A percentile compares a stretch with the other conserved stretches of the same genome.
Conservation (phyloP, 2,797 vertebrate genomes). For the Sylvia borin region DNA sequence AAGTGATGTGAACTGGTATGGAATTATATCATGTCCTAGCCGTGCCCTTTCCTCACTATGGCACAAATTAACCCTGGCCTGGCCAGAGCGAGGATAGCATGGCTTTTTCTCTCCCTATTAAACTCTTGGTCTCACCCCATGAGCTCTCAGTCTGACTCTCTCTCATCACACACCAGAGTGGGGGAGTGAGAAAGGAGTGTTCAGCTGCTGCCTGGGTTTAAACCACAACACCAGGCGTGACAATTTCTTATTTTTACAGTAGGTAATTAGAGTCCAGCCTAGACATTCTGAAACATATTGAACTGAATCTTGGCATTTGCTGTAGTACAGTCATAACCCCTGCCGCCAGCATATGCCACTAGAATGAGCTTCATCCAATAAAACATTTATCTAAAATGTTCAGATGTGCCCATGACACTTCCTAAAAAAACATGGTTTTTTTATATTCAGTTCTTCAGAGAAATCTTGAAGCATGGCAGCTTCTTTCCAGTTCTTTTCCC, state of each 20-base stretch:
- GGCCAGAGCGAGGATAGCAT: not conserved
- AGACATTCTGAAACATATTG: not conserved
- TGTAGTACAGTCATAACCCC: not conserved
- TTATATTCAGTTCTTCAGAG: not conserved
- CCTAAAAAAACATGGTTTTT: not conserved
- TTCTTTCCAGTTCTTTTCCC: not conserved
- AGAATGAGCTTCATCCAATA: slow-evolving; percentile 18
- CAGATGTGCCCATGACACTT: not conserved
- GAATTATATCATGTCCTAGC: not conserved
- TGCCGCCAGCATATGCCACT: not conserved
- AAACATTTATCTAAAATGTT: slow-evolving; percentile 7
- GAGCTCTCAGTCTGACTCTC: not conserved
- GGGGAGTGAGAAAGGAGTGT: fast-evolving
- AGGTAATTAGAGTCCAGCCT: slow-evolving; percentile 5
- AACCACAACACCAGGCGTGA: not conserved
- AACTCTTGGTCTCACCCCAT: fast-evolving
- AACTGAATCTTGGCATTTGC: slow-evolving; percentile 13
- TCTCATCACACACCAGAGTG: not conserved
- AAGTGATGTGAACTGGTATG: not conserved
- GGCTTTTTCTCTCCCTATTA: not conserved
- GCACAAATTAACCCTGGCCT: not conserved
- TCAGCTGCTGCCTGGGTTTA: not conserved
- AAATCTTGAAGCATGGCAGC: not conserved
- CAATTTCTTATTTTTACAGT: slow-evolving; percentile 11
- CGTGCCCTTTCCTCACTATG: fast-evolving